These are phyloP conservation scores for Phenganax subtilis DNA, from an alignment of 92 coral and sea anemone species.

Conservation along the genomic window DNA sequence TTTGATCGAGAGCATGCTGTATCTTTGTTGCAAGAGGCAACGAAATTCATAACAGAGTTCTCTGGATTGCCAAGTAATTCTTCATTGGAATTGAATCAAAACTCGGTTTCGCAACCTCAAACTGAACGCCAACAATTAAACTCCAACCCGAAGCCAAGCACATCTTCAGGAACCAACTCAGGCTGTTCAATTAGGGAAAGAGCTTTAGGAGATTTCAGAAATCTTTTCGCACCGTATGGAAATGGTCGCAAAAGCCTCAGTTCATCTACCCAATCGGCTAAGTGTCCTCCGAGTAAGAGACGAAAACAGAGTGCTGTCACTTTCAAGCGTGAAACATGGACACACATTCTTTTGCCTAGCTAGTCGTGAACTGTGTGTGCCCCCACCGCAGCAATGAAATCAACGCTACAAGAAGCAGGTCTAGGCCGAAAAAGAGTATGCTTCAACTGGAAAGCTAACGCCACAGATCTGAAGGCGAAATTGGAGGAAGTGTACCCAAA, in stretches of 20 bases:
- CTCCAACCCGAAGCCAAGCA: too few species aligned
- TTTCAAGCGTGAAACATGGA: slow-evolving; percentile 37
- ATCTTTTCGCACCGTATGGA: slow-evolving; percentile 38
- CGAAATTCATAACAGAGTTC: too few species aligned
- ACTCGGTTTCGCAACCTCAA: too few species aligned
- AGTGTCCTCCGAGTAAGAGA: slow-evolving; percentile 13
- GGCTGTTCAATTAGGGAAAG: slow-evolving; percentile 28
- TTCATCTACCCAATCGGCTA: slow-evolving; percentile 33
- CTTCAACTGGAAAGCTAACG: slow-evolving; percentile 36
- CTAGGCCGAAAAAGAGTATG: slow-evolving; percentile 40
- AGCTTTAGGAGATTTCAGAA: slow-evolving; percentile 36
- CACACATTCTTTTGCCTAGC: slow-evolving; percentile 38
- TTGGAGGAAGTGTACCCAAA: slow-evolving; percentile 34
- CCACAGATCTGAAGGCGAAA: slow-evolving; percentile 30
- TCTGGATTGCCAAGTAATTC: too few species aligned
- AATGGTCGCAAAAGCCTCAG: slow-evolving; percentile 15
- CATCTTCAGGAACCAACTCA: too few species aligned
- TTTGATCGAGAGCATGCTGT: too few species aligned
- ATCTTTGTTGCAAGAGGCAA: too few species aligned
- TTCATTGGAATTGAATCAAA: too few species aligned
- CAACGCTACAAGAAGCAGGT: slow-evolving; percentile 39
- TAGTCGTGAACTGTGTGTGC: slow-evolving; percentile 23
- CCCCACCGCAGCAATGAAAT: slow-evolving; percentile 30
- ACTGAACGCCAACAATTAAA: too few species aligned
- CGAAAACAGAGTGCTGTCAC: slow-evolving; percentile 28